Evolutionary conservation across 1,140 invertebrate species (phyloP).

Genomic region (Teleogryllus occipitalis): DNA sequence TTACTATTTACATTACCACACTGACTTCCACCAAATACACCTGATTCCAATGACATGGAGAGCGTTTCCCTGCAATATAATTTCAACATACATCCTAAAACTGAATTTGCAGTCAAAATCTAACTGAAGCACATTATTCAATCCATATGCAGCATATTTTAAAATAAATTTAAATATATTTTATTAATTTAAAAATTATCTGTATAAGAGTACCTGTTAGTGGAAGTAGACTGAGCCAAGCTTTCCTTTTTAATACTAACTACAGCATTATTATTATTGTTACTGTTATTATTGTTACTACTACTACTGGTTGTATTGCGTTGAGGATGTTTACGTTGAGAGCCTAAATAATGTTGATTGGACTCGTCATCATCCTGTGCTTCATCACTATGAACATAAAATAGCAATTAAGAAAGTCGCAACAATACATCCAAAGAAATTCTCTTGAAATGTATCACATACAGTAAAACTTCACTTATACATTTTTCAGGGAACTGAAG

Average conservation of each 20-base stretch:
- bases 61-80: slow-evolving; percentile 16
- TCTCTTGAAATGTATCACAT: too few species aligned
- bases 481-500: too few species aligned
- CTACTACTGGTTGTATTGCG: background rate
- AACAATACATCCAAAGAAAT: too few species aligned
- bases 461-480: too few species aligned
- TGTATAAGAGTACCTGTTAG: background rate
- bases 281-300: background rate
- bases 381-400: slow-evolving; percentile 15
- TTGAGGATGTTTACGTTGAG: background rate
- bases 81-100: background rate
- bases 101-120: too few species aligned
- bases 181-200: background rate
- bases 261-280: background rate
- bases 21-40: background rate
- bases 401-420: background rate
- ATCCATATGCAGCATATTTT: too few species aligned
- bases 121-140: too few species aligned
- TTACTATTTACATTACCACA: slow-evolving; percentile 7
- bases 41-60: slow-evolving; percentile 17
- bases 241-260: background rate
- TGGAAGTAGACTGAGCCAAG: background rate
- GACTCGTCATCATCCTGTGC: slow-evolving; percentile 18
- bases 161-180: background rate
- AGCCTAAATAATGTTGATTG: background rate